Conservation (phyloP, 2,113 vertebrate species). For the Clinocottus analis region DNA sequence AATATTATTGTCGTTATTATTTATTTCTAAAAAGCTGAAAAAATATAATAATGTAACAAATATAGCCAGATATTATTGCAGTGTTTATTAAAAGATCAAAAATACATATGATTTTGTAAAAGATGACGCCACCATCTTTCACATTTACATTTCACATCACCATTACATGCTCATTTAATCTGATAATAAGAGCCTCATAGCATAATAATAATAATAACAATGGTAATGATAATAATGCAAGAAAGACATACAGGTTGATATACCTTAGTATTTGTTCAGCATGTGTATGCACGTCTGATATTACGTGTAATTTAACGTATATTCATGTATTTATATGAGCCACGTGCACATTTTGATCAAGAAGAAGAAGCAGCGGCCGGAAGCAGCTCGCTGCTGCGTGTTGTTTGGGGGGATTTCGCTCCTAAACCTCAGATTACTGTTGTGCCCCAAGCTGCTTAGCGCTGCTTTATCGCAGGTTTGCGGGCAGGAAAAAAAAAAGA, state of each 20-base stretch:
- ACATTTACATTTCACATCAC: not conserved
- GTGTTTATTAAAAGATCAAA: not conserved
- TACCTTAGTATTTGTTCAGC: not conserved
- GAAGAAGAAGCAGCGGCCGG: constrained; percentile 6
- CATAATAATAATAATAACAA: not conserved
- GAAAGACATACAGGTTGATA: not conserved
- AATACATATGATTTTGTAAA: not conserved
- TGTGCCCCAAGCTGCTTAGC: constrained; percentile 75
- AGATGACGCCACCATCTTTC: not conserved
- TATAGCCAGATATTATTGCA: not conserved
- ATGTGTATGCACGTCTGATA: not conserved
- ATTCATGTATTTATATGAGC: constrained; percentile 18
- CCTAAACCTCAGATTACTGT: constrained; percentile 80
- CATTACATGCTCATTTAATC: not conserved
- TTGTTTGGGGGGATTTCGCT: constrained; percentile 70
- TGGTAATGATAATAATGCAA: not conserved
- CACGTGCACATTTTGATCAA: constrained; percentile 11
- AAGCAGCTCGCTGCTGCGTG: constrained; percentile 39
- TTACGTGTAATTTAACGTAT: constrained; percentile 2
- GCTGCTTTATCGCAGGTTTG: constrained; percentile 77
- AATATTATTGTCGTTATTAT: not conserved
- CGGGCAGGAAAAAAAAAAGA: too few relatives aligned
- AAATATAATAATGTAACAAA: not conserved
- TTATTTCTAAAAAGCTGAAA: not conserved
- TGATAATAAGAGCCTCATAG: not conserved